Evolutionary conservation across 2,888 invertebrate genomes (phyloP), one percentile per base, ranked within the genome.

Genomic region (Athalia circularis): DNA sequence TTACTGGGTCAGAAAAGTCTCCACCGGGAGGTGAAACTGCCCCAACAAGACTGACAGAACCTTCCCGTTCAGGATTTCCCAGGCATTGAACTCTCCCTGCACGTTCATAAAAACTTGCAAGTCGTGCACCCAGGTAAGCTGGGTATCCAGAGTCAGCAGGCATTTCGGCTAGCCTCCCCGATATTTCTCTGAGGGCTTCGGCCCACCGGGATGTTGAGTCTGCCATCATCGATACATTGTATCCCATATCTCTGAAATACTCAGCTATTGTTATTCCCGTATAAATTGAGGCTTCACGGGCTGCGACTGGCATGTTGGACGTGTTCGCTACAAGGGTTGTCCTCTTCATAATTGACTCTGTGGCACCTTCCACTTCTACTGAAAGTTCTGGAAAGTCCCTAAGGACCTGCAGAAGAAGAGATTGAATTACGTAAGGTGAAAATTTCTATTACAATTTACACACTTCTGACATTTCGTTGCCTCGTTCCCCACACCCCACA

Each of bases 1-100:
- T 99, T 77, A 99, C 99, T 64, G 99, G 99, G 93, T 99, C 99
- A n/a, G 99, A 98, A 94, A 99, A 98, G 92, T 99, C 99, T 91
- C 99, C 99, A 90, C 99, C 99, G 87, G 99, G 99, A 47, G 99
- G 99, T 0, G 99, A 99, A 80, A 99, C 98, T 89, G 99, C 99
- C 81, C 99, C 99, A 81, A 99, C 98, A 92, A 99, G 98, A 83
- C 98, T 98, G 77, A 99, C 98, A 79, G 98, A 98, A 72, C 99
- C 99, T 91, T 99, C 98, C 85, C 99, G 92, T 89, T 96, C 96
- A 0, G 99, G 99, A 91, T 97, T 98, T 83, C 98, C 98, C 77
- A 98, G 91, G 87, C 98, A 98, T 91, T 96, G 96, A 86, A 98
- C 97, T 77, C 98, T 79, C 70, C 99, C 99, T 82, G 99, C 99